Percentiles rank a stretch among this genome's conserved stretches.
These are phyloP conservation scores for Macrosiphum euphorbiae DNA, from an alignment of 2,888 invertebrate genomes.

Conservation along the genomic window DNA sequence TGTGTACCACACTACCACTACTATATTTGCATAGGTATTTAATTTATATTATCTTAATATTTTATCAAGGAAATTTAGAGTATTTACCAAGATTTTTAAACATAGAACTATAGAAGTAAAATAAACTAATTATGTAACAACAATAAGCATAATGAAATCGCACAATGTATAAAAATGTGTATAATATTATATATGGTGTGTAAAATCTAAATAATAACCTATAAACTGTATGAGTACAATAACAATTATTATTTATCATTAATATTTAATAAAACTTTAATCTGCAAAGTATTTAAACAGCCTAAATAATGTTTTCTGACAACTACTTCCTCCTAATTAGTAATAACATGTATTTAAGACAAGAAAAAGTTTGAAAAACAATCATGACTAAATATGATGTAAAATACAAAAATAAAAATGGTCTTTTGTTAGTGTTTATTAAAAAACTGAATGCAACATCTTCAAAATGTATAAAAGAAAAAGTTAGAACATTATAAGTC, in stretches of 20 bases:
- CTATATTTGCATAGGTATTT: background rate
- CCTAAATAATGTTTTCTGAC: background rate
- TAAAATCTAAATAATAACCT: background rate
- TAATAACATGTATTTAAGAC: background rate
- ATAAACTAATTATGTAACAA: background rate
- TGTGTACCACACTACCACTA: background rate
- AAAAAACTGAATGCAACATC: background rate
- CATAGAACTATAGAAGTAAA: background rate
- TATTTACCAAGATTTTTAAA: background rate
- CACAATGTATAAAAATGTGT: background rate
- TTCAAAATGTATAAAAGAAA: background rate
- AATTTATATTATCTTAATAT: background rate
- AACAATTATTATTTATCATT: background rate
- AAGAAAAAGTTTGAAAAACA: too few species aligned
- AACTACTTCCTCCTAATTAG: background rate
- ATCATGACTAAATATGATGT: too few species aligned
- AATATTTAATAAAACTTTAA: background rate
- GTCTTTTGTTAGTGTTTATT: background rate
- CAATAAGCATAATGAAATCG: background rate
- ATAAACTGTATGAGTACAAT: background rate
- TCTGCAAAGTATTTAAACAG: background rate
- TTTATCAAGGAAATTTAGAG: background rate
- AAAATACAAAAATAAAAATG: too few species aligned
- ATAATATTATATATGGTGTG: background rate
- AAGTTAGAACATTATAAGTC: background rate